Conservation (phyloP, 1,140 invertebrate genomes). For the Anoplolepis gracilipes region DNA sequence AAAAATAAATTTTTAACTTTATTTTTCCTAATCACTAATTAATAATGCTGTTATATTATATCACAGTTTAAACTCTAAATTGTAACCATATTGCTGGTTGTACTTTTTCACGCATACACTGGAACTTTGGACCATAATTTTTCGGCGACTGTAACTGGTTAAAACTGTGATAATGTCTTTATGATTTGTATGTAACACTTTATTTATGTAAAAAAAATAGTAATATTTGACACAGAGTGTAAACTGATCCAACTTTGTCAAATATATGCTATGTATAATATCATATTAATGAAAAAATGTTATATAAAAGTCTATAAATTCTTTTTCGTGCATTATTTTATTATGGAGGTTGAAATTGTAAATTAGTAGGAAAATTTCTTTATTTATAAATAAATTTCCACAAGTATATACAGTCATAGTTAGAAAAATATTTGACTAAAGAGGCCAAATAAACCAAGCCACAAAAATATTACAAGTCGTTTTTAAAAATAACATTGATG, state of each 20-base stretch:
- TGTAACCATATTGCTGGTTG: too few species aligned
- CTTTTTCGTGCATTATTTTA: not conserved
- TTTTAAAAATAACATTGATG: too few species aligned
- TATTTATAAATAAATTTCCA: not conserved
- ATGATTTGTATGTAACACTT: constrained; percentile 6
- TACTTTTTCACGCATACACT: too few species aligned
- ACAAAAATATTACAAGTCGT: not conserved
- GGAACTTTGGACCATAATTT: too few species aligned
- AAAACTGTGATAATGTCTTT: too few species aligned
- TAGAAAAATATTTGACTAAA: not conserved
- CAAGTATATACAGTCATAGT: not conserved
- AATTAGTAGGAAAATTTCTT: not conserved
- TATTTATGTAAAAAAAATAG: constrained; percentile 2
- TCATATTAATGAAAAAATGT: not conserved
- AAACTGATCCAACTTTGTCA: not conserved
- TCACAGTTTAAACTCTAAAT: too few species aligned
- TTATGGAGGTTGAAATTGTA: not conserved
- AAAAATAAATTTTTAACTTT: too few species aligned
- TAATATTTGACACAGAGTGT: not conserved
- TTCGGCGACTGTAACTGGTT: too few species aligned
- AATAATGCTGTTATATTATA: too few species aligned
- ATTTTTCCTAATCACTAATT: too few species aligned
- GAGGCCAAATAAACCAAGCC: too few species aligned
- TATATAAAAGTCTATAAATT: not conserved
- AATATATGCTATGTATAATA: not conserved